phyloP scores from a whole-genome alignment of 2,113 vertebrate genomes.

The Anguilla japonica region DNA sequence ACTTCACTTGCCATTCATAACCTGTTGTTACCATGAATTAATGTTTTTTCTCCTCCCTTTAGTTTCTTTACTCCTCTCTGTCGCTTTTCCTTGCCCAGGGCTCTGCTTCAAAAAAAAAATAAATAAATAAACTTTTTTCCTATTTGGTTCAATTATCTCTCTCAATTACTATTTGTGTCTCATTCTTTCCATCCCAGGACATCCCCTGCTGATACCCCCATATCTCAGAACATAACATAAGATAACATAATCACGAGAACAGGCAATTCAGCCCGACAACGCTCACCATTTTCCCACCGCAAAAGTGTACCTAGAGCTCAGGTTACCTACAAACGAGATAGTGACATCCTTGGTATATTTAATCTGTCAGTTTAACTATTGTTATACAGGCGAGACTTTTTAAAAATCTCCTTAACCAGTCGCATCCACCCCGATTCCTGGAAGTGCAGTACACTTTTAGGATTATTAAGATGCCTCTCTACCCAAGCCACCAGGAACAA shows the following conservation, averaged over 20 bases:
- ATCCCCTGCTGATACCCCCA: neutral
- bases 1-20: constrained; percentile 50
- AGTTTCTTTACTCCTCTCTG: constrained; percentile 45
- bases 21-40: constrained; percentile 56
- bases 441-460: neutral
- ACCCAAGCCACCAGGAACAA: neutral
- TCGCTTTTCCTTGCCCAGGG: constrained; percentile 49
- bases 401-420: neutral
- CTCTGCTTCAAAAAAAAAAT: neutral
- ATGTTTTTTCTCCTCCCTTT: constrained; percentile 50
- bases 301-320: too few relatives aligned
- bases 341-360: neutral
- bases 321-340: too few relatives aligned
- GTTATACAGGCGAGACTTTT: neutral
- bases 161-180: constrained; percentile 29
- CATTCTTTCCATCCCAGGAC: constrained; percentile 28
- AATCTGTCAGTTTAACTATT: neutral
- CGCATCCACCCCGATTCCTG: neutral
- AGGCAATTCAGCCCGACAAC: too few relatives aligned
- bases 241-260: too few relatives aligned
- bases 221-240: neutral
- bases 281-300: too few relatives aligned
- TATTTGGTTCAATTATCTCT: constrained; percentile 43
- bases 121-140: neutral
- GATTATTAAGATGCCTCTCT: neutral